phyloP scores from a whole-genome alignment of 2,888 invertebrate genomes.

The Chrysolina haemoptera region DNA sequence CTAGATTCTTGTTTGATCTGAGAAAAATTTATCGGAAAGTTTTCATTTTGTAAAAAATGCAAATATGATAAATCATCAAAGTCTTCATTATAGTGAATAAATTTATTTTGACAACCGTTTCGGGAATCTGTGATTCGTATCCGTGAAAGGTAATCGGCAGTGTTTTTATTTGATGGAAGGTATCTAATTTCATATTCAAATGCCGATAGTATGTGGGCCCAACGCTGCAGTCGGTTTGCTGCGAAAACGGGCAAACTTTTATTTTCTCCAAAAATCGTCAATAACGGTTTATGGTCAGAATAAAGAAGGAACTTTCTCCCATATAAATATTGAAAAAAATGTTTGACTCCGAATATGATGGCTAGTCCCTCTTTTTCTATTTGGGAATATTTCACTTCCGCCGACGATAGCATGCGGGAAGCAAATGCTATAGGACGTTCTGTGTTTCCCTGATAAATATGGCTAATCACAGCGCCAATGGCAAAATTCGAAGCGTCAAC shows the following conservation, averaged over 20 bases:
- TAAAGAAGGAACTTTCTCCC: background rate
- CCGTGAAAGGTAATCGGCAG: conserved; percentile 11
- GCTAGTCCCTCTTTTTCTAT: conserved; percentile 3
- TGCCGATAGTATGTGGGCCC: background rate
- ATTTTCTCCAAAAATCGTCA: conserved; percentile 17
- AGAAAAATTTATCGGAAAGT: conserved; percentile 17
- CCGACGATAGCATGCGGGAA: background rate
- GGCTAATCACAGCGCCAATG: too few species aligned
- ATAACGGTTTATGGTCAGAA: conserved; percentile 9
- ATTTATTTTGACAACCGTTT: background rate
- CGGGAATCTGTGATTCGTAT: background rate
- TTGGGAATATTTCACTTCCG: background rate
- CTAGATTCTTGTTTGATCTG: conserved; percentile 11
- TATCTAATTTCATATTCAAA: conserved; percentile 20
- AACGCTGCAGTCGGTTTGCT: conserved; percentile 19
- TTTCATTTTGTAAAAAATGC: conserved; percentile 7
- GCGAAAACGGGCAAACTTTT: conserved; percentile 21
- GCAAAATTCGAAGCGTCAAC: too few species aligned
- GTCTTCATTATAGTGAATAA: conserved; percentile 12
- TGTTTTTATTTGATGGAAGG: conserved; percentile 11
- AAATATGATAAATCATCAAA: background rate
- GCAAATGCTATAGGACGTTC: conserved; percentile 4
- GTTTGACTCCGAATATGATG: conserved; percentile 5
- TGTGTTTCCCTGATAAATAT: background rate
- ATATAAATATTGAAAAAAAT: background rate